phyloP scores from a whole-genome alignment of 2,113 vertebrate genomes.

The Tenebrosternarchus preto region DNA sequence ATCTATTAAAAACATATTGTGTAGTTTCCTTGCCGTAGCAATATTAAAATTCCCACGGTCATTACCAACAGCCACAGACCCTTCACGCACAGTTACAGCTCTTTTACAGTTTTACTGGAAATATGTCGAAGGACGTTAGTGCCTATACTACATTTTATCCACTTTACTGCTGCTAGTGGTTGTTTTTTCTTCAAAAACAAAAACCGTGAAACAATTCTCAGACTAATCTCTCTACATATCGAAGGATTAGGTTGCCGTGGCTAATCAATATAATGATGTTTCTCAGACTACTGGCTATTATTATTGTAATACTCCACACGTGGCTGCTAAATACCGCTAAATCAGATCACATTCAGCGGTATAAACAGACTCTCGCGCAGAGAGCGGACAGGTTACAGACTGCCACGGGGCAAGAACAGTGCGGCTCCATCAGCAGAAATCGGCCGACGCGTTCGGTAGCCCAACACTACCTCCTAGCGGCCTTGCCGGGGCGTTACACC shows the following conservation, averaged over 20 bases:
- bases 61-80: neutral
- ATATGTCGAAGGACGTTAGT: neutral
- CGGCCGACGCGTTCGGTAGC: constrained; percentile 65
- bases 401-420: constrained; percentile 71
- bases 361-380: constrained; percentile 69
- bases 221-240: neutral
- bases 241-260: neutral
- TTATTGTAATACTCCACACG: constrained; percentile 73
- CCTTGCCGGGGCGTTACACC: constrained; percentile 64
- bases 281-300: constrained; percentile 70
- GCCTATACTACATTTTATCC: neutral
- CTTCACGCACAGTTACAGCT: neutral
- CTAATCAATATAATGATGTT: constrained; percentile 68
- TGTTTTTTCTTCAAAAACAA: neutral
- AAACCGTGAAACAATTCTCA: neutral
- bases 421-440: constrained; percentile 71
- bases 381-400: constrained; percentile 65
- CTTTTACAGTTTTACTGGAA: neutral
- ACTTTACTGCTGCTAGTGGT: neutral
- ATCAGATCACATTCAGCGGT: constrained; percentile 63
- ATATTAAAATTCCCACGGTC: neutral
- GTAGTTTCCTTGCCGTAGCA: neutral
- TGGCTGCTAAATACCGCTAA: constrained; percentile 67
- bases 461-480: constrained; percentile 77
- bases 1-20: neutral